These are phyloP conservation scores for Poicephalus gulielmi DNA, from an alignment of 2,113 vertebrate genomes.

Conservation along the genomic window DNA sequence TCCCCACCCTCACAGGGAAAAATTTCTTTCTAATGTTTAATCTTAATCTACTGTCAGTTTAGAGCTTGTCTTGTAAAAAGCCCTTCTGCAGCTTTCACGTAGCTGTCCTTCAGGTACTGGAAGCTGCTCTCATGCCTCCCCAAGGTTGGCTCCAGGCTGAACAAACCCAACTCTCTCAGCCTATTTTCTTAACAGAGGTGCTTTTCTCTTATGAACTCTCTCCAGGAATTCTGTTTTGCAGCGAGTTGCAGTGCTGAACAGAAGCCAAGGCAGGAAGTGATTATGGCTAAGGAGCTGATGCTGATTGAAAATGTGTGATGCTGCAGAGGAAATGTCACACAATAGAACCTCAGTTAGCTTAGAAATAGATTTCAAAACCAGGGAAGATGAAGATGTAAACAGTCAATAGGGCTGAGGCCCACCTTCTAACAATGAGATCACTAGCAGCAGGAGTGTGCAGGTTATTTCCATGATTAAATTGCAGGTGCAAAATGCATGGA, in stretches of 20 bases:
- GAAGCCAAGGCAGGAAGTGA: constrained; percentile 46
- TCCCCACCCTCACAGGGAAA: not conserved
- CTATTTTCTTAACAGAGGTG: not conserved
- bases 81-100: not conserved
- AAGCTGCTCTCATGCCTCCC: not conserved
- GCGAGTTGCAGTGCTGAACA: not conserved
- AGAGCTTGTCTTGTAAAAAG: not conserved
- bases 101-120: not conserved
- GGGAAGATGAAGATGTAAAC: constrained; percentile 3
- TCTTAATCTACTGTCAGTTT: not conserved
- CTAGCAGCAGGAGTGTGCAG: not conserved
- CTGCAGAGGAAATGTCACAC: constrained; percentile 19
- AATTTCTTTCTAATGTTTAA: not conserved
- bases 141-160: not conserved
- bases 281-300: constrained; percentile 1
- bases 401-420: not conserved
- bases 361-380: not conserved
- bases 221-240: not conserved
- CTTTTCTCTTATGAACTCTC: not conserved
- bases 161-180: not conserved
- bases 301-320: constrained; percentile 11
- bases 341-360: constrained; percentile 11
- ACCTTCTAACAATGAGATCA: not conserved
- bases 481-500: not conserved
- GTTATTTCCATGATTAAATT: not conserved